Percentiles rank a stretch among this genome's conserved stretches.
Evolutionary conservation across 2,113 vertebrate genomes (phyloP).

Genomic region (Toxotes jaculatrix): DNA sequence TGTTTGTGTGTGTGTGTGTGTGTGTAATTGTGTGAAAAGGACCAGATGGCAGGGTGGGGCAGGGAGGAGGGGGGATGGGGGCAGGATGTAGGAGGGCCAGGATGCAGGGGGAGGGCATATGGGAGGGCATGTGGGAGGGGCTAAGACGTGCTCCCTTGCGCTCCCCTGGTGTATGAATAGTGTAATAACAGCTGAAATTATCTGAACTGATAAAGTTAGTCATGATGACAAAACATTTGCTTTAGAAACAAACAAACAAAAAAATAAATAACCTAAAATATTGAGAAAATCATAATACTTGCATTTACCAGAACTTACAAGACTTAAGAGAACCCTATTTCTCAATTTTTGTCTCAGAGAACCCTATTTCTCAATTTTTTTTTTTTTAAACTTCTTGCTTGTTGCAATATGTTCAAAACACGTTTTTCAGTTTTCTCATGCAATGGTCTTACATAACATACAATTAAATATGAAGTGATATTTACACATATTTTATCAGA

Average conservation of each 20-base stretch:
- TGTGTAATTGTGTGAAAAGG: conserved; percentile 75
- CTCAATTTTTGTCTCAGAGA: neutral
- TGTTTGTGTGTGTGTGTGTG: conserved; percentile 7
- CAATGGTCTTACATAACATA: neutral
- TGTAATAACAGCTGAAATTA: conserved; percentile 71
- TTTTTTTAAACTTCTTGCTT: neutral
- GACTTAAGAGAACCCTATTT: neutral
- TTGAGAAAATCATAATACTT: neutral
- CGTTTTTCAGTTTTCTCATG: neutral
- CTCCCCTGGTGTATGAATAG: conserved; percentile 88
- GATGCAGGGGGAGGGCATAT: conserved; percentile 68
- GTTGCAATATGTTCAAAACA: neutral
- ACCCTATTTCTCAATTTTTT: neutral
- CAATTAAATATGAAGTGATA: neutral
- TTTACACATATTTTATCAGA: neutral
- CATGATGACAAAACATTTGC: neutral
- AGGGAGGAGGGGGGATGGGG: conserved; percentile 60
- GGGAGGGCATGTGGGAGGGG: conserved; percentile 82
- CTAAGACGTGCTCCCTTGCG: conserved; percentile 90
- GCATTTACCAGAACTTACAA: neutral
- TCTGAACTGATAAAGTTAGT: neutral
- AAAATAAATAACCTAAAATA: neutral
- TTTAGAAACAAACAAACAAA: neutral
- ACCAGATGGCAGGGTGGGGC: conserved; percentile 89
- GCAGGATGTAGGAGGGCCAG: conserved; percentile 82